A percentile compares a stretch with the other conserved stretches of the same genome.
phyloP scores from a whole-genome alignment of 1,140 invertebrate genomes.

The Wasmannia auropunctata region DNA sequence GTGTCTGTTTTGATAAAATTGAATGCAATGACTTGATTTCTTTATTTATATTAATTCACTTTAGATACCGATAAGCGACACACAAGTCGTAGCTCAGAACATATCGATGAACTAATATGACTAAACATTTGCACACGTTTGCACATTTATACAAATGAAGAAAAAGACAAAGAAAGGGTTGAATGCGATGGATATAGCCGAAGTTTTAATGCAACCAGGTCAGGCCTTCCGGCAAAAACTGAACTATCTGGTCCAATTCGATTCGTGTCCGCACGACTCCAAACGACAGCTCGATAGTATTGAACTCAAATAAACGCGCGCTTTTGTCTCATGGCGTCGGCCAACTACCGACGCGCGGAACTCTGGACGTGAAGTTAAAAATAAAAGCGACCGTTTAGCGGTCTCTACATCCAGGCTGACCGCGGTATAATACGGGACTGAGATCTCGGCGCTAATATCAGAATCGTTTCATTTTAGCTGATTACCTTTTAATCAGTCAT shows the following conservation, averaged over 20 bases:
- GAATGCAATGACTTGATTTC: not conserved
- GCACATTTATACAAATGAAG: not conserved
- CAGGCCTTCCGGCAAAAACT: not conserved
- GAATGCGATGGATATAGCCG: conserved; percentile 3
- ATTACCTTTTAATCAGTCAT: not conserved
- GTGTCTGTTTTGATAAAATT: not conserved
- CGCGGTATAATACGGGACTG: conserved; percentile 50
- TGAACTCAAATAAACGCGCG: conserved; percentile 62
- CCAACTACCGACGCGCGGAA: not conserved
- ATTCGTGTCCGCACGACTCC: not conserved
- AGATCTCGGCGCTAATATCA: conserved; percentile 46
- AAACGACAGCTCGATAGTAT: conserved; percentile 62
- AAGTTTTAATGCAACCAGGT: conserved; percentile 38
- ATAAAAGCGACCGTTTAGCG: conserved; percentile 66
- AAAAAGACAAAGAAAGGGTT: not conserved
- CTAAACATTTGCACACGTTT: not conserved
- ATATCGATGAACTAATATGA: not conserved
- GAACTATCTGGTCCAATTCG: conserved; percentile 24
- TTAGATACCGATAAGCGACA: not conserved
- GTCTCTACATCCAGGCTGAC: conserved; percentile 57
- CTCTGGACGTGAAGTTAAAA: conserved; percentile 68
- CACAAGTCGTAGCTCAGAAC: too few relatives aligned
- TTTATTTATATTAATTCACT: not conserved
- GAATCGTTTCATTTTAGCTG: not conserved
- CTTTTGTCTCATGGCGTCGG: conserved; percentile 49